Evolutionary conservation across 2,797 vertebrate species (phyloP).

Genomic region (Rhinella marina): DNA sequence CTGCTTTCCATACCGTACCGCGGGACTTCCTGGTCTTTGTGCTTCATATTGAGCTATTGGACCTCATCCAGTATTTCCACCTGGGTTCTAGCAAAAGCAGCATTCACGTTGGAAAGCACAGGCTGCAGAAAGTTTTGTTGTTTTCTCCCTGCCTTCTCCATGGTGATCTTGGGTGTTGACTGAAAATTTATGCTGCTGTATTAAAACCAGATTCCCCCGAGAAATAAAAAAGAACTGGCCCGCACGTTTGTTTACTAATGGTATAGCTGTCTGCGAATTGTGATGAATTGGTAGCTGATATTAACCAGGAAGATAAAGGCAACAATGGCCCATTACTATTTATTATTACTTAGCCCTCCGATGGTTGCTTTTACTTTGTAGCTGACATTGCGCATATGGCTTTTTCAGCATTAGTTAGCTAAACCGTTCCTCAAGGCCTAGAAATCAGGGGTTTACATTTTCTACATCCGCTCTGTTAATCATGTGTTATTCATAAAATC

Average conservation of each 20-base stretch:
- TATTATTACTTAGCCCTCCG: constrained; percentile 63
- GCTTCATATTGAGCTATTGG: constrained; percentile 54
- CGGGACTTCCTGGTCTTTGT: constrained; percentile 42
- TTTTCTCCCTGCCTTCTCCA: constrained; percentile 45
- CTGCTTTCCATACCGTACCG: constrained; percentile 33
- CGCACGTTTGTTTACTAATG: constrained; percentile 63
- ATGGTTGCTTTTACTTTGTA: constrained; percentile 61
- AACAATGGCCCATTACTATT: constrained; percentile 57
- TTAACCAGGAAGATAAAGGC: constrained; percentile 57
- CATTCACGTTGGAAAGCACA: constrained; percentile 47
- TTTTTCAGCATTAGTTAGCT: constrained; percentile 29
- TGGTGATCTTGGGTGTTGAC: constrained; percentile 60
- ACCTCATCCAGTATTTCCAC: constrained; percentile 58
- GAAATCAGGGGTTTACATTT: constrained; percentile 48
- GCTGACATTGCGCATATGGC: constrained; percentile 52
- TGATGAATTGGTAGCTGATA: constrained; percentile 64
- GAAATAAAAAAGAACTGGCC: constrained; percentile 53
- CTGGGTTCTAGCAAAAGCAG: constrained; percentile 58
- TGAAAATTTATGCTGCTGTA: constrained; percentile 66
- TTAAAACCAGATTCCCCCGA: constrained; percentile 57
- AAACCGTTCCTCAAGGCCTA: constrained; percentile 32
- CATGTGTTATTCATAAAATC: constrained; percentile 56
- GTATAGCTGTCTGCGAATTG: constrained; percentile 59
- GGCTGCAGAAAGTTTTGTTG: constrained; percentile 51
- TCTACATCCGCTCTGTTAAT: constrained; percentile 47